Percentiles rank a stretch among this genome's conserved stretches.
Evolutionary conservation across 2,113 vertebrate species (phyloP).

Genomic region (Turdus rufiventris): DNA sequence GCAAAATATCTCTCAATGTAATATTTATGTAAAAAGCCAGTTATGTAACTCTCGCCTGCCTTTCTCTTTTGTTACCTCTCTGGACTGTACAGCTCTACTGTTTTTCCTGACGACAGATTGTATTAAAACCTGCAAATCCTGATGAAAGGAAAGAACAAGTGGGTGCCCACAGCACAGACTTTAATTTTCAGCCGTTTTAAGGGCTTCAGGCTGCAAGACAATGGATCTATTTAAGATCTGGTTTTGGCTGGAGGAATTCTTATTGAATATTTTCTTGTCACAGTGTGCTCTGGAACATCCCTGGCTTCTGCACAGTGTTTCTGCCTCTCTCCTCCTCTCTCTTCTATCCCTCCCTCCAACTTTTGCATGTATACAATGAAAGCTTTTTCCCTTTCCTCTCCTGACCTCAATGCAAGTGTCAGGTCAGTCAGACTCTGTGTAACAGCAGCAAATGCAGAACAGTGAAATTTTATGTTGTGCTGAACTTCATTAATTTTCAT

Average conservation of each 20-base stretch:
- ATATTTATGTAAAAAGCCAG: constrained; percentile 68
- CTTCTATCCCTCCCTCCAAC: neutral
- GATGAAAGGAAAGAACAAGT: constrained; percentile 57
- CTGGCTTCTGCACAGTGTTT: constrained; percentile 26
- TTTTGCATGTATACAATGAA: constrained; percentile 15
- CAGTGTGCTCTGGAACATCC: constrained; percentile 42
- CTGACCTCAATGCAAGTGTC: neutral
- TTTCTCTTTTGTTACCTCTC: constrained; percentile 65
- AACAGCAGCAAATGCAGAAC: neutral
- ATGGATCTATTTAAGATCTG: constrained; percentile 58
- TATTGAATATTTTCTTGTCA: constrained; percentile 57
- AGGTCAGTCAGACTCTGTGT: neutral
- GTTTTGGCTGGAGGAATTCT: constrained; percentile 58
- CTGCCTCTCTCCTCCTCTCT: neutral
- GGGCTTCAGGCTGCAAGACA: constrained; percentile 44
- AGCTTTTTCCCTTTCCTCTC: neutral
- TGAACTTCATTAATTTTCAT: neutral
- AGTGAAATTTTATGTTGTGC: neutral
- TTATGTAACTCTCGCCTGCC: constrained; percentile 60
- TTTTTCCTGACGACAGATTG: constrained; percentile 54
- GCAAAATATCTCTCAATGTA: constrained; percentile 57
- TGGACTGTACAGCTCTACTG: constrained; percentile 26
- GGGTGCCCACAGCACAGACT: constrained; percentile 41
- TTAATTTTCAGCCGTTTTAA: constrained; percentile 55
- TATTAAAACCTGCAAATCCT: constrained; percentile 61